Conservation (phyloP, 1,140 invertebrate genomes). For the Himalopsyche phryganea region DNA sequence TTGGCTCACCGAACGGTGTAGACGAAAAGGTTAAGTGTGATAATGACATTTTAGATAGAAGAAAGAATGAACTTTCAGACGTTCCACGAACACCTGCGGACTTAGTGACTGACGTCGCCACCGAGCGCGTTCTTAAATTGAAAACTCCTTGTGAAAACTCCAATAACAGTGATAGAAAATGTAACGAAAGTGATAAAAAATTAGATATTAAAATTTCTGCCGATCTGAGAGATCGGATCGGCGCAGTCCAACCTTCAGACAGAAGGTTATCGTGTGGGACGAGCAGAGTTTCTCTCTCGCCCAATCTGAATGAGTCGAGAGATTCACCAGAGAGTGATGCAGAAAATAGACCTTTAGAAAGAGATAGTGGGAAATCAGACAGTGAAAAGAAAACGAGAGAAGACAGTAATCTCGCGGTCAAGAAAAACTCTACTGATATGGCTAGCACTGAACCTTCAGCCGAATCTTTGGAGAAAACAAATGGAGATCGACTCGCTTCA, state of each 20-base stretch:
- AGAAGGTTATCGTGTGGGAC: no score
- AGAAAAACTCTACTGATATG: constrained; percentile 22
- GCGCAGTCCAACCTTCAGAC: no score
- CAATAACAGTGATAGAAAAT: constrained; percentile 37
- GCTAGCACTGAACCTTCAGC: constrained; percentile 18
- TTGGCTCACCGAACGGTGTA: no score
- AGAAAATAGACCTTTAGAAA: constrained; percentile 12
- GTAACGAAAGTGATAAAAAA: constrained; percentile 38
- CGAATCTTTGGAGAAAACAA: constrained; percentile 29
- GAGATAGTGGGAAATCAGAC: constrained; percentile 36
- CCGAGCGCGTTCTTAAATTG: no score
- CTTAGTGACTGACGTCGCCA: constrained; percentile 4
- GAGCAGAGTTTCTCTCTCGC: no score
- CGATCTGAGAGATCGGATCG: no score
- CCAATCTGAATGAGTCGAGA: no score
- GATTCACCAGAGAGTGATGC: no score
- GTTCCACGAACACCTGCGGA: constrained; percentile 12
- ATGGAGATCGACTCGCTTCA: no score
- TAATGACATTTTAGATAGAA: constrained; percentile 36
- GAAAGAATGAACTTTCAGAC: constrained; percentile 30
- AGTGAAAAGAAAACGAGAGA: constrained; percentile 26
- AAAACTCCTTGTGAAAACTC: constrained; percentile 14
- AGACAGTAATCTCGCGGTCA: constrained; percentile 8
- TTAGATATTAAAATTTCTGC: background rate
- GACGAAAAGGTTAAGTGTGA: background rate